Percentiles rank a stretch among this genome's conserved stretches.
Conservation (phyloP, 2,113 vertebrate species). For the Psilopsiagon aurifrons region DNA sequence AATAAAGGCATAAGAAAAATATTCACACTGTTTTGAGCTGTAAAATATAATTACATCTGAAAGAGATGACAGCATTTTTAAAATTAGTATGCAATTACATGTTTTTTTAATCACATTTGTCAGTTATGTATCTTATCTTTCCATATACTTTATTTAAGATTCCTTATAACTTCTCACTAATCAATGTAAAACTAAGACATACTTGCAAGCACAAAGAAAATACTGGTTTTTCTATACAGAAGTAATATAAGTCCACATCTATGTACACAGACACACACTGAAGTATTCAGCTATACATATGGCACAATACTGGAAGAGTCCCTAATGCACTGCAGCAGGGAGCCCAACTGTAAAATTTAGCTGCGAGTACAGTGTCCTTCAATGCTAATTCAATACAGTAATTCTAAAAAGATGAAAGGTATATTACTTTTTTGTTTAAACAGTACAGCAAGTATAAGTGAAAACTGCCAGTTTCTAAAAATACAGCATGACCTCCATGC, state of each 20-base stretch:
- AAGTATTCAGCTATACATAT: not conserved
- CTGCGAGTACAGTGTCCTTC: not conserved
- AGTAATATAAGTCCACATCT: not conserved
- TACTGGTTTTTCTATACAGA: not conserved
- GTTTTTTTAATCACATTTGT: not conserved
- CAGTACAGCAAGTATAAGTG: not conserved
- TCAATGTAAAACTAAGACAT: not conserved
- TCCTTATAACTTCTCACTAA: not conserved
- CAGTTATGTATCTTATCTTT: not conserved
- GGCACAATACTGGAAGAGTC: not conserved
- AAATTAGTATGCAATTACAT: not conserved
- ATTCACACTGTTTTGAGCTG: not conserved
- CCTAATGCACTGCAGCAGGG: not conserved
- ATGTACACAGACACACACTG: not conserved
- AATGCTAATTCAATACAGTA: not conserved
- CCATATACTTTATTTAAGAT: not conserved
- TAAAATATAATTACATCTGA: not conserved
- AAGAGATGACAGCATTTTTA: not conserved
- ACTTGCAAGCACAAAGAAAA: not conserved
- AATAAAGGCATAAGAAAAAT: conserved; percentile 2
- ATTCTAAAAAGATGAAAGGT: not conserved
- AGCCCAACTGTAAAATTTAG: not conserved
- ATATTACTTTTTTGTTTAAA: not conserved
- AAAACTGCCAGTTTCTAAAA: not conserved
- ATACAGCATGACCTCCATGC: not conserved